Conservation (phyloP, 2,113 vertebrate species). For the Bos taurus region DNA sequence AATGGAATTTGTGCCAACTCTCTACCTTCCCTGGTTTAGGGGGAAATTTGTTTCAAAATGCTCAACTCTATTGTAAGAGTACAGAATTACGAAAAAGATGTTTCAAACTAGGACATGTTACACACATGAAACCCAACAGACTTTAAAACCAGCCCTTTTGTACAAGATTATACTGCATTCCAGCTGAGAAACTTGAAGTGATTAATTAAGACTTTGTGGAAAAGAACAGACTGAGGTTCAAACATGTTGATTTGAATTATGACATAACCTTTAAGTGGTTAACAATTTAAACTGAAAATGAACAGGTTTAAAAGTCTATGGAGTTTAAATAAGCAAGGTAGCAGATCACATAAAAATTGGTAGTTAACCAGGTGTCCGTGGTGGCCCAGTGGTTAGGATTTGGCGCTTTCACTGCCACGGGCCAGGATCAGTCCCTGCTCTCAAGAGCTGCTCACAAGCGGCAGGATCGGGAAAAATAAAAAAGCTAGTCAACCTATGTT, state of each 20-base stretch:
- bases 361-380: not conserved
- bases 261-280: not conserved
- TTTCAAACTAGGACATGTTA: not conserved
- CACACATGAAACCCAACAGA: not conserved
- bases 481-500: not conserved
- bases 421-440: not conserved
- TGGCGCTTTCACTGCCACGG: not conserved
- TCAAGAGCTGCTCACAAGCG: rapidly evolving
- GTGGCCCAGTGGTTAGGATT: not conserved
- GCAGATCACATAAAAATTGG: not conserved
- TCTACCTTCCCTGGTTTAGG: not conserved
- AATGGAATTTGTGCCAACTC: not conserved
- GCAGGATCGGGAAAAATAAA: not conserved
- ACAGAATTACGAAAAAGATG: not conserved
- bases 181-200: not conserved
- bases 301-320: not conserved
- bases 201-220: not conserved
- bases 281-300: not conserved
- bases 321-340: not conserved
- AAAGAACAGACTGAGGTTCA: not conserved
- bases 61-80: not conserved
- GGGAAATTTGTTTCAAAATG: not conserved
- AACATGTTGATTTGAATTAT: not conserved
- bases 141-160: not conserved
- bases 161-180: not conserved